phyloP scores from a whole-genome alignment of 2,888 invertebrate species.

The Cecidostiba fungosa region DNA sequence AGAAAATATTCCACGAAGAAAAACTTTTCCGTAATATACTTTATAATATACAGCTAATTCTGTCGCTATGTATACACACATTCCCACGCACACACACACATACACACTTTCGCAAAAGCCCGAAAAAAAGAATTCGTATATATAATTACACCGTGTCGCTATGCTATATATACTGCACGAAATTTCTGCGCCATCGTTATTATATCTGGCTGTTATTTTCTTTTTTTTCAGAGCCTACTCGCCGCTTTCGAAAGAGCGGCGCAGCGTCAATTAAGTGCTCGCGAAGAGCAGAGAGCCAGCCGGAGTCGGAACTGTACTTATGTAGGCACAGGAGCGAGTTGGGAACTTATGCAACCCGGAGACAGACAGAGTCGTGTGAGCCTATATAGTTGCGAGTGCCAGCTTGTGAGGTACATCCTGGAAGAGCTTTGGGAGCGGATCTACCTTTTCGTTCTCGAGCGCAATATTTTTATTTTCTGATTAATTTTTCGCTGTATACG shows the following conservation, averaged over 20 bases:
- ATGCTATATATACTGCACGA: too few relatives aligned
- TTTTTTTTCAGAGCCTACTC: not conserved
- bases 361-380: not conserved
- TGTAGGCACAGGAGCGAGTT: slow-evolving; percentile 9
- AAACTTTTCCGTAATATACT: slow-evolving; percentile 26
- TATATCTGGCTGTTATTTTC: not conserved
- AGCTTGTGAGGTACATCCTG: slow-evolving; percentile 2
- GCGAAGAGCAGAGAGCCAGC: not conserved
- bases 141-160: slow-evolving; percentile 45
- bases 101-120: not conserved
- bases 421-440: too few relatives aligned
- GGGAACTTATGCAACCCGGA: slow-evolving; percentile 36
- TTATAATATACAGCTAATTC: not conserved
- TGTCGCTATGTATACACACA: too few relatives aligned
- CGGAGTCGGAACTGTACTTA: slow-evolving; percentile 29
- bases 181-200: slow-evolving; percentile 42
- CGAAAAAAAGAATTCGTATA: not conserved
- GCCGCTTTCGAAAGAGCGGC: slow-evolving; percentile 22
- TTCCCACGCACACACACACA: not conserved
- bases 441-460: not conserved
- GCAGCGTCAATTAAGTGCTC: slow-evolving; percentile 43
- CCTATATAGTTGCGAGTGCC: not conserved
- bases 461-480: not conserved
- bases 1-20: slow-evolving; percentile 3
- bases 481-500: not conserved